Percentiles rank a stretch among this genome's conserved stretches.
Evolutionary conservation across 2,888 invertebrate species (phyloP).

Genomic region (Polietes domitor): DNA sequence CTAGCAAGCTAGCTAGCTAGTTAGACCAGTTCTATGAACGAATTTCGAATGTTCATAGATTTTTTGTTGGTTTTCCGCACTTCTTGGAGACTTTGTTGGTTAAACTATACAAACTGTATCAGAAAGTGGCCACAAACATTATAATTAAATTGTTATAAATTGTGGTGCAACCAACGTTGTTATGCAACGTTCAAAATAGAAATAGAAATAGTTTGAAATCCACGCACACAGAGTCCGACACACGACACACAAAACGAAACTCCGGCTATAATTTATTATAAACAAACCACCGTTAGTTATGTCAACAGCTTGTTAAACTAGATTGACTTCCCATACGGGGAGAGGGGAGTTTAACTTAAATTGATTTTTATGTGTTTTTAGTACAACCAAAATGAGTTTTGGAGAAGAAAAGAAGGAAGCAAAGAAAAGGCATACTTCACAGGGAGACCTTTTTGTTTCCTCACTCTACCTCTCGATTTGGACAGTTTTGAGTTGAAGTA

Average conservation of each 20-base stretch:
- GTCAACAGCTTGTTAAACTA: slow-evolving; percentile 20
- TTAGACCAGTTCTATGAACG: background rate
- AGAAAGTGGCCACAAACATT: background rate
- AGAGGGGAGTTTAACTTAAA: background rate
- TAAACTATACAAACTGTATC: background rate
- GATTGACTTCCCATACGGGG: too few species aligned
- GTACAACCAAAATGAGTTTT: too few species aligned
- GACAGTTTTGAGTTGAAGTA: too few species aligned
- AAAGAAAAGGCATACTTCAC: too few species aligned
- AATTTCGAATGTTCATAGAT: background rate
- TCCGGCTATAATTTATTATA: background rate
- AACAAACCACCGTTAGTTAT: slow-evolving; percentile 3
- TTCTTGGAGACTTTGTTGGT: background rate
- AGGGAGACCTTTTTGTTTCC: too few species aligned
- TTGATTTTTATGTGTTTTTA: slow-evolving; percentile 2
- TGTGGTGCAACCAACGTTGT: background rate
- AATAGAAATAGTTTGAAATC: background rate
- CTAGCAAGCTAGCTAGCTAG: too few species aligned
- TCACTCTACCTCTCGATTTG: too few species aligned
- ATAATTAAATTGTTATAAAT: slow-evolving; percentile 32
- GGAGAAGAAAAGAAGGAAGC: too few species aligned
- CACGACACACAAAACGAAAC: background rate
- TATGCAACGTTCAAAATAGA: background rate
- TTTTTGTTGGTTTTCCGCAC: background rate
- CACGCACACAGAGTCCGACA: background rate